Percentiles rank a stretch among this genome's conserved stretches.
phyloP scores from a whole-genome alignment of 2,888 invertebrate species.

The Patella pellucida region DNA sequence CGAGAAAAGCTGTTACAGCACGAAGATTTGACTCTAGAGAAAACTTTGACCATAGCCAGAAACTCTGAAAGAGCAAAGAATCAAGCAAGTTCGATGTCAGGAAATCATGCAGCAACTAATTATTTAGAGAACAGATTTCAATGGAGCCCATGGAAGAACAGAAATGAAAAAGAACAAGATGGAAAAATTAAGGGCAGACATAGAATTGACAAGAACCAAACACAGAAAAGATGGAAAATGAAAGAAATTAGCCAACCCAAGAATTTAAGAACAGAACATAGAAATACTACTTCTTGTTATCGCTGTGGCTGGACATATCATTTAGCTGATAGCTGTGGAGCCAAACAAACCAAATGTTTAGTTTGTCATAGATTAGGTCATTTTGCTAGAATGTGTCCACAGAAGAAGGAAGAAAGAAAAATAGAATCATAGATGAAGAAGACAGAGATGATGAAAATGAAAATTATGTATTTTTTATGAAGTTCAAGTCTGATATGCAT shows the following conservation, averaged over 20 bases:
- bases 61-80: background rate
- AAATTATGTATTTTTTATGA: background rate
- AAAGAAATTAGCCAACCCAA: too few species aligned
- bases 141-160: too few species aligned
- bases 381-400: background rate
- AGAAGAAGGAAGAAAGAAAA: background rate
- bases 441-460: background rate
- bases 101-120: background rate
- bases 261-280: too few species aligned
- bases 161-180: background rate
- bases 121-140: background rate
- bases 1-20: background rate
- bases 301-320: background rate
- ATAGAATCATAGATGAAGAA: background rate
- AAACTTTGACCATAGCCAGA: conserved; percentile 1
- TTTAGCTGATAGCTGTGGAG: conserved; percentile 1
- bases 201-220: too few species aligned
- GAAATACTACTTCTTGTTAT: background rate
- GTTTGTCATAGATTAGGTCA: background rate
- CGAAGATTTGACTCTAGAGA: background rate
- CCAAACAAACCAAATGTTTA: background rate
- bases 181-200: too few species aligned
- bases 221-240: too few species aligned
- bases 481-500: background rate
- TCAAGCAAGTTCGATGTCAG: background rate